Evolutionary conservation across 2,797 vertebrate species (phyloP).

Genomic region (Apodemus agrarius): DNA sequence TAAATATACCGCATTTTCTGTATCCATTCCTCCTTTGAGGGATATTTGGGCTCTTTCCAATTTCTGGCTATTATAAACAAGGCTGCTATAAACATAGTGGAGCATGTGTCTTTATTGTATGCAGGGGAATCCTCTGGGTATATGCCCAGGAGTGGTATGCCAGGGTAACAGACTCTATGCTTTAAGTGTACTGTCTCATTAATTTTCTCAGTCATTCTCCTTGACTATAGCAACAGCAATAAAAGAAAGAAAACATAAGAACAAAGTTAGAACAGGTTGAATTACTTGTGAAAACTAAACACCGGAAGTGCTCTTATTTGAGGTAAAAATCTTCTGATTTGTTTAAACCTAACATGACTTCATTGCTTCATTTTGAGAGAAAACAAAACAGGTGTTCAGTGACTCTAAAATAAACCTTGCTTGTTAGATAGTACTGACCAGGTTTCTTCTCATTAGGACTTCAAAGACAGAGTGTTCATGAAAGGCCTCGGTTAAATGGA

Average conservation of each 20-base stretch:
- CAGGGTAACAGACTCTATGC: not conserved
- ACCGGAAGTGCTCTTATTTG: not conserved
- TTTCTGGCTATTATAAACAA: too few relatives aligned
- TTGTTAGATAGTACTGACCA: not conserved
- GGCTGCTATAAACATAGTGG: too few relatives aligned
- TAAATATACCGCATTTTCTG: too few relatives aligned
- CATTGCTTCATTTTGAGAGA: not conserved
- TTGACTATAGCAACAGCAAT: not conserved
- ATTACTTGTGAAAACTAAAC: constrained; percentile 40
- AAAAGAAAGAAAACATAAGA: not conserved
- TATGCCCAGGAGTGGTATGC: too few relatives aligned
- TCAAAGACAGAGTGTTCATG: not conserved
- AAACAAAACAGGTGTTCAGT: not conserved
- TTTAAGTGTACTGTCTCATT: not conserved
- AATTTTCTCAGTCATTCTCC: constrained; percentile 20
- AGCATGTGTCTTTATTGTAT: too few relatives aligned
- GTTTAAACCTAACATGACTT: not conserved
- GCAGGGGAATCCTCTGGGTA: too few relatives aligned
- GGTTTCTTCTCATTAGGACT: not conserved
- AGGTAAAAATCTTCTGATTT: not conserved
- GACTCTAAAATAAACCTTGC: not conserved
- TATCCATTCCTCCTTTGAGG: too few relatives aligned
- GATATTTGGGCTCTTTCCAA: too few relatives aligned
- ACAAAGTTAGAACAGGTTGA: constrained; percentile 36
- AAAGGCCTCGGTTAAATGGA: not conserved